A percentile compares a stretch with the other conserved stretches of the same genome.
These are phyloP conservation scores for Gymnorhina tibicen DNA, from an alignment of 2,113 vertebrate species.

Conservation along the genomic window DNA sequence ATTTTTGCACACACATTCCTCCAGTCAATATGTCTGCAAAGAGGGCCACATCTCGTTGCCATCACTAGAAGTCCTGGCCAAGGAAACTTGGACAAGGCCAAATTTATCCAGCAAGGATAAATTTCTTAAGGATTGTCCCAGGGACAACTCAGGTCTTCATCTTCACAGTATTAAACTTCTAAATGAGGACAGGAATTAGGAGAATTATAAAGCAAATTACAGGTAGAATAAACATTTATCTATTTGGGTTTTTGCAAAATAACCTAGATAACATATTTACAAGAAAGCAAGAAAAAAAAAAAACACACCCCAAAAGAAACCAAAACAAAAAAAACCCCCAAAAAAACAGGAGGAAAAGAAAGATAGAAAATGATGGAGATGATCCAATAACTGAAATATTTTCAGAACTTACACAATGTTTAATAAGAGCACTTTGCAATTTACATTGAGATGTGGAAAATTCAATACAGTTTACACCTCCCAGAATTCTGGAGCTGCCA, in stretches of 20 bases:
- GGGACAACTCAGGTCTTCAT: neutral
- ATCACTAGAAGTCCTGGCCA: neutral
- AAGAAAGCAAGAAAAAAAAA: neutral
- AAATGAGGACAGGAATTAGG: neutral
- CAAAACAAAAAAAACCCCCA: too few species aligned
- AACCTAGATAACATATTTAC: neutral
- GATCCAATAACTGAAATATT: neutral
- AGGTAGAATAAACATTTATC: neutral
- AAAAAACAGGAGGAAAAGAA: neutral
- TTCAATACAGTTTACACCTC: neutral
- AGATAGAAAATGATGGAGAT: neutral
- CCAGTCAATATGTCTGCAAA: neutral
- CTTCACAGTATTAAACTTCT: neutral
- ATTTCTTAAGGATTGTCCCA: neutral
- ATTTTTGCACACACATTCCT: neutral
- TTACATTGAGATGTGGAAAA: neutral
- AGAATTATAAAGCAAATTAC: neutral
- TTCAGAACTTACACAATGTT: constrained; percentile 9
- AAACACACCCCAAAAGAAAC: too few species aligned
- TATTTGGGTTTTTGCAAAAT: neutral
- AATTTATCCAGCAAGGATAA: neutral
- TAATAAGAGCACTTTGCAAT: neutral
- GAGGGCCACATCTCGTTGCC: neutral
- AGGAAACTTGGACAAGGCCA: neutral
- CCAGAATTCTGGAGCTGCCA: constrained; percentile 24